These are phyloP conservation scores for Trididemnum nubilum DNA, from an alignment of 23 tunicate species.

Conservation along the genomic window DNA sequence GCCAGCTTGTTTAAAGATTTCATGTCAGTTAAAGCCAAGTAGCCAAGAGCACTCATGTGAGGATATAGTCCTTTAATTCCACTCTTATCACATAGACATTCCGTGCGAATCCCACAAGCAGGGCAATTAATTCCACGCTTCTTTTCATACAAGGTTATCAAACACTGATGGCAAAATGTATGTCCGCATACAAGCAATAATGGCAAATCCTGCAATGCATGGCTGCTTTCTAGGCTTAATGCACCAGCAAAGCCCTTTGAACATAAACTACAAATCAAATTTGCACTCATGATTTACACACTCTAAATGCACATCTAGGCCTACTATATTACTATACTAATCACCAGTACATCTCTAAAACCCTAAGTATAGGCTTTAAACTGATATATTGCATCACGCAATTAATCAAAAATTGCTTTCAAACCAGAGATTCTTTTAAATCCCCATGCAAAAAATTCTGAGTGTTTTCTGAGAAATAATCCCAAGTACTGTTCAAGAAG, in stretches of 20 bases:
- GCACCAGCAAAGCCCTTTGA: not conserved
- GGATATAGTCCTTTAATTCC: conserved; percentile 1
- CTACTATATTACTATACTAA: too few species aligned
- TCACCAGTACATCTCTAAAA: too few species aligned
- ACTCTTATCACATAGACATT: conserved; percentile 1
- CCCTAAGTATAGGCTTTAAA: too few species aligned
- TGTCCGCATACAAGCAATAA: conserved; percentile 21
- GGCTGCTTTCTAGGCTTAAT: not conserved
- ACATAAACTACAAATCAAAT: not conserved
- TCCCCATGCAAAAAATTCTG: too few species aligned
- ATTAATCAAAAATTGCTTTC: too few species aligned
- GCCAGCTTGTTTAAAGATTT: not conserved
- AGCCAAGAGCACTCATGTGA: not conserved
- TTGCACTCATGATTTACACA: not conserved
- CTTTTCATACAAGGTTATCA: not conserved
- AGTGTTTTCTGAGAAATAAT: too few species aligned
- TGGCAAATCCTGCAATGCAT: not conserved
- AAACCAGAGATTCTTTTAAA: too few species aligned
- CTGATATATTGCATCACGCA: too few species aligned
- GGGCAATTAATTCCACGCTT: not conserved
- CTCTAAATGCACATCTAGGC: too few species aligned
- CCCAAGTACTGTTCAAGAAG: too few species aligned
- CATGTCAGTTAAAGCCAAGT: not conserved
- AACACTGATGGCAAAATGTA: conserved; percentile 13
- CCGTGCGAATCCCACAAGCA: not conserved